phyloP scores from a whole-genome alignment of 2,113 vertebrate genomes.

The Polypterus senegalus region DNA sequence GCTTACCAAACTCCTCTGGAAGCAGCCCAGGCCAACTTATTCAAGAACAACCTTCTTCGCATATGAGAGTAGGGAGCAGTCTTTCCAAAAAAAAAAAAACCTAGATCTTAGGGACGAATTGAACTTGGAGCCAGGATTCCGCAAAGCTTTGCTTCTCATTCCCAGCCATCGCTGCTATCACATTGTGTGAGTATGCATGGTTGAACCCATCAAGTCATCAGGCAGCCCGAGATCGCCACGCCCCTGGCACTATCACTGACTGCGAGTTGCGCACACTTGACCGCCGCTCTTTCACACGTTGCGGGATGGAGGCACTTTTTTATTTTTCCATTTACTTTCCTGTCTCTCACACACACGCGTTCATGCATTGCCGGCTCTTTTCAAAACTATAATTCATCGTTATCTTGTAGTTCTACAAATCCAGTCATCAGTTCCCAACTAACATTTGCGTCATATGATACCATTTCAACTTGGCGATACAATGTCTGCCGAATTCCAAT shows the following conservation, averaged over 20 bases:
- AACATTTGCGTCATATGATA: no score
- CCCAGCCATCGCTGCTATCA: slow-evolving; percentile 60
- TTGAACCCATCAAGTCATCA: slow-evolving; percentile 49
- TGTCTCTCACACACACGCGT: no score
- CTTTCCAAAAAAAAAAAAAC: slow-evolving; percentile 16
- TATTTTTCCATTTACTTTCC: no score
- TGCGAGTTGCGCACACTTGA: no score
- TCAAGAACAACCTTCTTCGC: slow-evolving; percentile 32
- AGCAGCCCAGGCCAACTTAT: slow-evolving; percentile 31
- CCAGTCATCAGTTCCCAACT: no score
- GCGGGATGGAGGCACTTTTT: no score
- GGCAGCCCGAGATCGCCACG: slow-evolving; percentile 41
- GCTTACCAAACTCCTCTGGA: slow-evolving; percentile 38
- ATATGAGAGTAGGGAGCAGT: slow-evolving; percentile 25
- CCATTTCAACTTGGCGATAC: no score
- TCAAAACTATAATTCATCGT: no score
- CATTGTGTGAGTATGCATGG: slow-evolving; percentile 52
- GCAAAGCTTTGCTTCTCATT: slow-evolving; percentile 38
- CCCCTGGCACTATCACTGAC: slow-evolving; percentile 29
- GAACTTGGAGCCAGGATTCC: slow-evolving; percentile 32
- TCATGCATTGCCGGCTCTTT: no score
- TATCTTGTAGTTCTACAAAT: no score
- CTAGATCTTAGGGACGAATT: slow-evolving; percentile 33
- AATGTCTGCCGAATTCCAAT: no score
- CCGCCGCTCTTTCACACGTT: no score